Conservation (phyloP, 2,113 vertebrate species). For the Vidua chalybeata region DNA sequence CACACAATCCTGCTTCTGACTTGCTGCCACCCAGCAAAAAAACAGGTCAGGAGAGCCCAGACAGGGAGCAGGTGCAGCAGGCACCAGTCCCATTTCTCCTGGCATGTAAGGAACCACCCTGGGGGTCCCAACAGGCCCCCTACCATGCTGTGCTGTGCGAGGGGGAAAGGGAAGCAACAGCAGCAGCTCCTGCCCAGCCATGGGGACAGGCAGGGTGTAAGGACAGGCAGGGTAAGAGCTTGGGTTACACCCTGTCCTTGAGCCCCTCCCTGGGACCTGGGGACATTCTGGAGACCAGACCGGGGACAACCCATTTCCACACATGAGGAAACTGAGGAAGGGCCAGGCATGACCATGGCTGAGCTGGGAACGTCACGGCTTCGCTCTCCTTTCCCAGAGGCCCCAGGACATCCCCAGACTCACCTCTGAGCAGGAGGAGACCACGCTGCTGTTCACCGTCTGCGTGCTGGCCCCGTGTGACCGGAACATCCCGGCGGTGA, state of each 20-base stretch:
- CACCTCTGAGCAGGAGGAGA: slow-evolving; percentile 88
- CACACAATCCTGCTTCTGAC: too few relatives aligned
- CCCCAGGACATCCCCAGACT: not conserved
- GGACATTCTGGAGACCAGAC: not conserved
- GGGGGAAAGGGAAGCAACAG: not conserved
- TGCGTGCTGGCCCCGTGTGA: slow-evolving; percentile 78
- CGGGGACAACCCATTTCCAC: not conserved
- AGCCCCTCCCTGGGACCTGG: not conserved
- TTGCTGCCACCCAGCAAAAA: fast-evolving
- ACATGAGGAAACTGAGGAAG: fast-evolving
- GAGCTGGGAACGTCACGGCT: fast-evolving
- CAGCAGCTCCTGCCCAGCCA: not conserved
- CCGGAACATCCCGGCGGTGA: slow-evolving; percentile 83
- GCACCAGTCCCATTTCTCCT: not conserved
- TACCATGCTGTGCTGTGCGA: fast-evolving
- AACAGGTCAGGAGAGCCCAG: not conserved
- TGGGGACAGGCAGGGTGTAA: not conserved
- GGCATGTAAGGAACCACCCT: not conserved
- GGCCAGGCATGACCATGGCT: fast-evolving
- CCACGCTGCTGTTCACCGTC: slow-evolving; percentile 65
- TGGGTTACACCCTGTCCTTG: not conserved
- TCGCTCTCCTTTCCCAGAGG: not conserved
- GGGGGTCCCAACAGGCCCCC: not conserved
- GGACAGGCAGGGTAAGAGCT: not conserved
- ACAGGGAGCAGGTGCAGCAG: not conserved